Base-by-base conservation (phyloP, 2,797 vertebrate species). In the Helicolenus hilgendorfi region DNA sequence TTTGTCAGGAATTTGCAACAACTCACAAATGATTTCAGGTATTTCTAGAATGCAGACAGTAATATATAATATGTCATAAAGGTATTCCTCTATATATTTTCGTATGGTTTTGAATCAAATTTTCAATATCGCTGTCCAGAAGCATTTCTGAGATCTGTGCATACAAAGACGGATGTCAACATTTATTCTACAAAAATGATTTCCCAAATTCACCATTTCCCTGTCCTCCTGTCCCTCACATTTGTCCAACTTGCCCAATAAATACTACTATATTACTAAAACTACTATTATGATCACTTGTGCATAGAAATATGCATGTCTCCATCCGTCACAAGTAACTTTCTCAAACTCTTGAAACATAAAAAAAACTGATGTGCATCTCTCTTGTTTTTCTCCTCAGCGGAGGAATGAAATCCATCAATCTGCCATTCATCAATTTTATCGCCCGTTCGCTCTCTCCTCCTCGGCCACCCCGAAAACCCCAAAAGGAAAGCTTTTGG, bases 401-500 rank as follows among this genome's bases (percentile, higher is more conserved):
- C 26, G 94, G 95, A 97, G 94, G 96, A 98, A 98, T 98, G 93
- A 98, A 98, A 98, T 98, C 98, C 97, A 98, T 98, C 98, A 98
- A 94, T 92, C 96, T 93, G 93, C 96, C 96, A 98, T 98, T 97
- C 98, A 98, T 98, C 98, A 98, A 97, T 97, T 97, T 96, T 97
- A 97, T 97, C 84, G 88, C 97, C 94, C 85, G 94, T 49, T 49
- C 45, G 3, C 97, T 97, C 97, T 97, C 97, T 98, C 97, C 97
- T 97, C 96, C 96, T 98, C 26, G 55, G 84, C 91, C 92, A 94
- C 97, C 98, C 96, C 97, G 95, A 96, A 55, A 96, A 98, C 97
- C 96, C 94, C 93, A 98, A 98, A 98, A 98, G 98, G 98, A 98
- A 99, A 98, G 97, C 98, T 98, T 98, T 98, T 98, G 98, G 95